Evolutionary conservation across 2,797 vertebrate genomes (phyloP).

Genomic region (Catostomus latipinnis): DNA sequence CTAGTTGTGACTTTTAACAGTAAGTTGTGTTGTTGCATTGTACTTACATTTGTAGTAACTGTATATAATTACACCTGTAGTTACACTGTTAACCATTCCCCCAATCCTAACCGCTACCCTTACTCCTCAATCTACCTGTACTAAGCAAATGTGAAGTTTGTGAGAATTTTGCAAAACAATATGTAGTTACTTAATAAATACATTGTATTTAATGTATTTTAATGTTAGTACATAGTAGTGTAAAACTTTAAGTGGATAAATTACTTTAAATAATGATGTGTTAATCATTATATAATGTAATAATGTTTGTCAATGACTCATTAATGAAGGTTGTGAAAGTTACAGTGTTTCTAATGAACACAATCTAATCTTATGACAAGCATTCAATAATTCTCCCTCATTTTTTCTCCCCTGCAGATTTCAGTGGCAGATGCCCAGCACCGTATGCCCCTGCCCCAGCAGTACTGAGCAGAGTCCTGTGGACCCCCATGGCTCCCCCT

Average conservation of each 20-base stretch:
- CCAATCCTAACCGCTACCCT: no score
- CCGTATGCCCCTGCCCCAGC: constrained; percentile 77
- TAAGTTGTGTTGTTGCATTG: no score
- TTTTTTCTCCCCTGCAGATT: constrained; percentile 32
- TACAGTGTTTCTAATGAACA: neutral
- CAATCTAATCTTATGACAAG: constrained; percentile 8
- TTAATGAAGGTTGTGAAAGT: constrained; percentile 18
- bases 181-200: no score
- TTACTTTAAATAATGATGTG: constrained; percentile 7
- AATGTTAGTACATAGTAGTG: no score
- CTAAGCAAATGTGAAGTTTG: no score
- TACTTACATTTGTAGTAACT: no score
- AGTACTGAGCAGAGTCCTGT: constrained; percentile 72
- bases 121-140: no score
- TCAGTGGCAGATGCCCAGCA: constrained; percentile 77
- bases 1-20: no score
- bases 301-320: neutral
- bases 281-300: neutral
- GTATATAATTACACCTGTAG: no score
- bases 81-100: no score
- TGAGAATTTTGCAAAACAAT: no score
- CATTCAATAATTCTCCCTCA: constrained; percentile 11
- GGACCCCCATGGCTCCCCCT: constrained; percentile 79
- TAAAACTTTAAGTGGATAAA: neutral
- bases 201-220: no score